Percentiles rank a stretch among this genome's conserved stretches.
phyloP scores from a whole-genome alignment of 1,140 invertebrate genomes.

The Drosophila hydei region DNA sequence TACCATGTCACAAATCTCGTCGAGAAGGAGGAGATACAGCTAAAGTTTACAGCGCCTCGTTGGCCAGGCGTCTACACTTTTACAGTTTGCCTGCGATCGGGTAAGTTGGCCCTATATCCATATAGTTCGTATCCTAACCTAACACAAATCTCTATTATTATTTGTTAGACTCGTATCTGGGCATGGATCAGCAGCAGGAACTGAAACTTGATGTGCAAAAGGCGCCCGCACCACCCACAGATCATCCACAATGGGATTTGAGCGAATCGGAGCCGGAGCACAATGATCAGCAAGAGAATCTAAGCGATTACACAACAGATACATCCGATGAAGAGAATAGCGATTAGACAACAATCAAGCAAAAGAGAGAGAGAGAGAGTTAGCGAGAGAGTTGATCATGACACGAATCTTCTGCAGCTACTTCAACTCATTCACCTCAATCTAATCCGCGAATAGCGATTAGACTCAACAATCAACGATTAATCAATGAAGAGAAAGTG shows the following conservation, averaged over 20 bases:
- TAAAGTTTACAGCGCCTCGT: conserved; percentile 97
- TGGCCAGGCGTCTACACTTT: conserved; percentile 97
- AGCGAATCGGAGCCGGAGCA: conserved; percentile 95
- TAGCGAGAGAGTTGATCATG: conserved; percentile 30
- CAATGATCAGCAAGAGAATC: conserved; percentile 86
- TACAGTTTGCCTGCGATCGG: conserved; percentile 95
- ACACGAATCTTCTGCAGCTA: conserved; percentile 12
- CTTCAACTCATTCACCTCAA: conserved; percentile 1
- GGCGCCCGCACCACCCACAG: conserved; percentile 93
- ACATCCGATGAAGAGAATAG: conserved; percentile 85
- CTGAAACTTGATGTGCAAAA: conserved; percentile 98
- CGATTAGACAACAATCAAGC: conserved; percentile 50
- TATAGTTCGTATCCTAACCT: neutral
- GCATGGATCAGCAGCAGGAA: conserved; percentile 95
- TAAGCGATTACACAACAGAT: conserved; percentile 87
- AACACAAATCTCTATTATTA: neutral
- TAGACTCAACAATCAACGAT: conserved; percentile 29
- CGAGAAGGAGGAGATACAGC: conserved; percentile 92
- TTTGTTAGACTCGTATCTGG: conserved; percentile 94
- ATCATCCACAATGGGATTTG: conserved; percentile 98
- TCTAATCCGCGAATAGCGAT: conserved; percentile 59
- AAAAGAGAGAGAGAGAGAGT: neutral
- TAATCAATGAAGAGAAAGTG: neutral
- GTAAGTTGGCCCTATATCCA: conserved; percentile 63
- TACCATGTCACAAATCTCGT: conserved; percentile 94